Evolutionary conservation across 2,797 vertebrate species (phyloP), one percentile per base, ranked within the genome.

Genomic region (Acanthornis magna): DNA sequence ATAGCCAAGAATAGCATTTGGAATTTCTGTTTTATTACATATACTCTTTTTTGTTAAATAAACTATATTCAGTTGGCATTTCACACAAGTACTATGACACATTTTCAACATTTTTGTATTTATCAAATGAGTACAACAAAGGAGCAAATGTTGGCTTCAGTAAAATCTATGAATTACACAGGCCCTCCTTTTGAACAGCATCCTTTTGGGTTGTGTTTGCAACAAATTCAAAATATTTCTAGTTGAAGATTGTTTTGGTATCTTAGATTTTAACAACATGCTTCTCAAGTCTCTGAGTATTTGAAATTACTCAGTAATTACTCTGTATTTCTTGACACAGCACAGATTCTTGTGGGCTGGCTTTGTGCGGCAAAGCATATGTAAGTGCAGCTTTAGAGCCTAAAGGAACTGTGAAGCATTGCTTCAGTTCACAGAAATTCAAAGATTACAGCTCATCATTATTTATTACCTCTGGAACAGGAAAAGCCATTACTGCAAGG

Each of bases 21-120:
- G 73, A 75, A 84, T 65, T 91, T 87, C 67, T 90, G 43, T 40
- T 96, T 95, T 94, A 91, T 88, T 95, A 92, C 51, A 92, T 43
- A 88, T 51, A 86, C 3, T 61, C 78, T n/a, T n/a, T 55, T 50
- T 51, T 53, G 17, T 34, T 9, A 84, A 89, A 92, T 58, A 65
- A 88, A 72, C 21, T 51, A 62, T 43, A 71, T 47, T 50, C 78
- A 82, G 36, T 61, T 94, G 79, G 82, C 79, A 72, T 95, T 94
- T 91, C 73, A 88, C 76, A 85, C 51, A 91, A 88, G 51, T 78
- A 75, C 72, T 61, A 72, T 15, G 70, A 92, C 65, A 85, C 68
- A 57, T 55, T 84, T 90, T 54, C 58, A 84, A 54, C 2, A 16
- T 23, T 88, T 89, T 58, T 68, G 38, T 36, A 58, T 55, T 88